A percentile compares a stretch with the other conserved stretches of the same genome.
phyloP scores from a whole-genome alignment of 2,888 invertebrate genomes.

The Phymatocera aterrima region DNA sequence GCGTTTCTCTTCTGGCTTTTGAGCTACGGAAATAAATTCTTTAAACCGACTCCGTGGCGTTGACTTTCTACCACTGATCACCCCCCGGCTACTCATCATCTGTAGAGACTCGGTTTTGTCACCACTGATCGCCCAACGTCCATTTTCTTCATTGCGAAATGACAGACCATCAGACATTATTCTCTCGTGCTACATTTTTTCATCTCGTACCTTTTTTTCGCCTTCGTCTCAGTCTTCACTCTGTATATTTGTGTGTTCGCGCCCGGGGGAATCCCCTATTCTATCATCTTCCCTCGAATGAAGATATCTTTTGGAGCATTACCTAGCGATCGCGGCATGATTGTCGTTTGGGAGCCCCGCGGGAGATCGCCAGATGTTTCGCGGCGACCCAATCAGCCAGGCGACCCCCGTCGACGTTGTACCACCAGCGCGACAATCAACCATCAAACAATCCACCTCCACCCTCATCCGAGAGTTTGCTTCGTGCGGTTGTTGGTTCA shows the following conservation, averaged over 20 bases:
- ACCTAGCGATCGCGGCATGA: constrained; percentile 72
- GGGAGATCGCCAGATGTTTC: constrained; percentile 74
- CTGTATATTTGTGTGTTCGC: not conserved
- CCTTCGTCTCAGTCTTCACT: not conserved
- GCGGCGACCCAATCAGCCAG: constrained; percentile 74
- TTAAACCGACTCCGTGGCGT: not conserved
- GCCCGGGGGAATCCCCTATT: constrained; percentile 56
- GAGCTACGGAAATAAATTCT: constrained; percentile 19
- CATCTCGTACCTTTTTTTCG: constrained; percentile 15
- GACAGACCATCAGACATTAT: constrained; percentile 20
- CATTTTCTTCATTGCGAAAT: constrained; percentile 20
- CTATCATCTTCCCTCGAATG: constrained; percentile 60
- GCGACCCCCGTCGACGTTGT: constrained; percentile 66
- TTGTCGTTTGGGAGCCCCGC: constrained; percentile 73
- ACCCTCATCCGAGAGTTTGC: constrained; percentile 64
- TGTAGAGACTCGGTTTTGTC: not conserved
- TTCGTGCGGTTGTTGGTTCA: constrained; percentile 41
- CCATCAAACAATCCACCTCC: constrained; percentile 73
- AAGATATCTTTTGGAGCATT: constrained; percentile 73
- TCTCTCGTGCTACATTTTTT: not conserved
- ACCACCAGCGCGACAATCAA: constrained; percentile 68
- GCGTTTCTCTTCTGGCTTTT: not conserved
- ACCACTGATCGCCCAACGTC: constrained; percentile 12
- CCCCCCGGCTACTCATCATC: constrained; percentile 16
- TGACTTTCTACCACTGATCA: constrained; percentile 8